Percentiles rank a stretch among this genome's conserved stretches.
phyloP scores from a whole-genome alignment of 2,888 invertebrate species.

The Boloria euphrosyne region DNA sequence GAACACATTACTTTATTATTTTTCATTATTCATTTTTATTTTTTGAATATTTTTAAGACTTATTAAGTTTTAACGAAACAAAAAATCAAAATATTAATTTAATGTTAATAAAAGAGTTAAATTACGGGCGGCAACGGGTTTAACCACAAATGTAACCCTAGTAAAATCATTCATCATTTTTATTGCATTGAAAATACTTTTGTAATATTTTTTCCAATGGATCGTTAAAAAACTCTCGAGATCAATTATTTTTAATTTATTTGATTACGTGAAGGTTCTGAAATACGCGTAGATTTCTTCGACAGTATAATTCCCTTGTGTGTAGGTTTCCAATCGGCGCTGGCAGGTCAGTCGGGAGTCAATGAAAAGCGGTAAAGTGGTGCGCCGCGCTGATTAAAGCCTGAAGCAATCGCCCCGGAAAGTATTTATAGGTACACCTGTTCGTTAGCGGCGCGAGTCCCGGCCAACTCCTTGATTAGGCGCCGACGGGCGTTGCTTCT shows the following conservation, averaged over 20 bases:
- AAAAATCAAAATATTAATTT: too few relatives aligned
- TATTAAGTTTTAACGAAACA: too few relatives aligned
- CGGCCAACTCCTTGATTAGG: slow-evolving; percentile 82
- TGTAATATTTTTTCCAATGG: slow-evolving; percentile 26
- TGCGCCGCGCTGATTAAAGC: slow-evolving; percentile 80
- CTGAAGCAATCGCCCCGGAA: slow-evolving; percentile 80
- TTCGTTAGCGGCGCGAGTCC: slow-evolving; percentile 78
- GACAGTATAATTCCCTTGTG: slow-evolving; percentile 64
- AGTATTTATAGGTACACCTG: slow-evolving; percentile 82
- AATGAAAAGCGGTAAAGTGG: slow-evolving; percentile 81
- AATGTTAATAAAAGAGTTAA: too few relatives aligned
- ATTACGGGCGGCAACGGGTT: too few relatives aligned
- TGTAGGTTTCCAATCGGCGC: slow-evolving; percentile 76
- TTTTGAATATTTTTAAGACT: too few relatives aligned
- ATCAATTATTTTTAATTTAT: slow-evolving; percentile 44
- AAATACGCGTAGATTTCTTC: slow-evolving; percentile 66
- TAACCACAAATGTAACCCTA: too few relatives aligned
- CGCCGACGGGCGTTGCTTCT: slow-evolving; percentile 76
- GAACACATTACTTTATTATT: too few relatives aligned
- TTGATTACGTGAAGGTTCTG: slow-evolving; percentile 48
- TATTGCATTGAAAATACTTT: not conserved
- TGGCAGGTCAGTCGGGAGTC: slow-evolving; percentile 76
- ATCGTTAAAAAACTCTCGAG: slow-evolving; percentile 40
- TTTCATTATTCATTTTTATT: too few relatives aligned
- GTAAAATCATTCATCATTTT: too few relatives aligned